Percentiles rank a stretch among this genome's conserved stretches.
These are phyloP conservation scores for Brachirus orientalis DNA, from an alignment of 2,113 vertebrate species.

Conservation along the genomic window DNA sequence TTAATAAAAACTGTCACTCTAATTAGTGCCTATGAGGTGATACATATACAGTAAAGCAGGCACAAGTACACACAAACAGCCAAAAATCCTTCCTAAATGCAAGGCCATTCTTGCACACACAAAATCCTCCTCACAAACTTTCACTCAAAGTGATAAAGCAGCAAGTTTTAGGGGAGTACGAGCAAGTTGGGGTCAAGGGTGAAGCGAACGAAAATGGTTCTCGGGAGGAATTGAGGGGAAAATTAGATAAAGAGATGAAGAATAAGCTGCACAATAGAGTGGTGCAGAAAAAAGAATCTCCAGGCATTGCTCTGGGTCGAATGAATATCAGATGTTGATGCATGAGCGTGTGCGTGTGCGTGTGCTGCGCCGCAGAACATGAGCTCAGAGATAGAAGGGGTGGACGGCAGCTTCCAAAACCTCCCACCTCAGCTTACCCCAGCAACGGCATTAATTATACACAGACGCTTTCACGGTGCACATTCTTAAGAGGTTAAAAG, in stretches of 20 bases:
- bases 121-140: constrained; percentile 13
- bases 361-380: neutral
- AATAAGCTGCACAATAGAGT: constrained; percentile 7
- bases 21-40: constrained; percentile 64
- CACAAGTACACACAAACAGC: constrained; percentile 22
- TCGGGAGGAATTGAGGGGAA: constrained; percentile 13
- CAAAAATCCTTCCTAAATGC: neutral
- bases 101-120: neutral
- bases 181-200: neutral
- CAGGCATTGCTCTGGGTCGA: constrained; percentile 34
- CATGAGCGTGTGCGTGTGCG: constrained; percentile 35
- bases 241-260: constrained; percentile 18
- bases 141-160: constrained; percentile 28
- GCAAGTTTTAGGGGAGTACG: constrained; percentile 26
- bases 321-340: constrained; percentile 40
- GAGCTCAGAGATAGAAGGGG: constrained; percentile 12
- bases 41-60: constrained; percentile 34
- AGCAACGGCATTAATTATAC: constrained; percentile 67
- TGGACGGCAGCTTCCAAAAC: constrained; percentile 32
- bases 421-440: constrained; percentile 39
- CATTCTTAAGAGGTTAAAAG: constrained; percentile 63
- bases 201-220: constrained; percentile 2
- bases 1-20: constrained; percentile 76
- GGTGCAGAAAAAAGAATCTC: constrained; percentile 11
- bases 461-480: constrained; percentile 44